Evolutionary conservation across 2,888 invertebrate genomes (phyloP).

Genomic region (Melanchra persicariae): DNA sequence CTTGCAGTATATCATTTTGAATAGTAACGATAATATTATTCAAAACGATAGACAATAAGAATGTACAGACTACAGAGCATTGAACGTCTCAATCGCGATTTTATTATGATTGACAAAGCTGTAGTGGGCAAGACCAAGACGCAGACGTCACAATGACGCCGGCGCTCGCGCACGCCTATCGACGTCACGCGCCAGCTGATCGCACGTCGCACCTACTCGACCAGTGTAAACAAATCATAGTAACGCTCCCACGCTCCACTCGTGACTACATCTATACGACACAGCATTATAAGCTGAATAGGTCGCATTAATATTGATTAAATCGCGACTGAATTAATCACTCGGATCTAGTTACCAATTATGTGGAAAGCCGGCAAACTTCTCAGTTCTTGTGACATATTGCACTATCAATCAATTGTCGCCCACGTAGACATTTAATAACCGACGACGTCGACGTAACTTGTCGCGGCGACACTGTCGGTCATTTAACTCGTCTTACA

Average conservation of each 20-base stretch:
- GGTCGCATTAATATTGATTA: constrained; percentile 69
- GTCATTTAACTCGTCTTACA: constrained; percentile 30
- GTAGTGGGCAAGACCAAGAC: constrained; percentile 64
- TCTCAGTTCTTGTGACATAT: constrained; percentile 39
- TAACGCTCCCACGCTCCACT: constrained; percentile 83
- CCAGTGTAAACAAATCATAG: constrained; percentile 89
- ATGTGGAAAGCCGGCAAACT: constrained; percentile 51
- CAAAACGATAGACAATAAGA: constrained; percentile 34
- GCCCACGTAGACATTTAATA: constrained; percentile 33
- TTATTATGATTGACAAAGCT: constrained; percentile 63
- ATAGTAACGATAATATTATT: constrained; percentile 14
- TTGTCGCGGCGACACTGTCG: constrained; percentile 19
- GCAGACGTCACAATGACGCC: constrained; percentile 76
- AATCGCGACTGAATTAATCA: constrained; percentile 47
- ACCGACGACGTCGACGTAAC: constrained; percentile 17
- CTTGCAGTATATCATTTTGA: not conserved
- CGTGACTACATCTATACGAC: constrained; percentile 63
- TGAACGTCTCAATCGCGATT: constrained; percentile 56
- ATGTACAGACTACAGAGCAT: constrained; percentile 22
- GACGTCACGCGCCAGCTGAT: constrained; percentile 87
- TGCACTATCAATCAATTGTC: constrained; percentile 54
- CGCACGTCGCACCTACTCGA: constrained; percentile 81
- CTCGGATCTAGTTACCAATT: constrained; percentile 43
- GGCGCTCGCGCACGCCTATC: constrained; percentile 72
- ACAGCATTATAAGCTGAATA: constrained; percentile 43